Percentiles rank a stretch among this genome's conserved stretches.
Conservation (phyloP, 2,888 invertebrate species). For the Macaria notata region DNA sequence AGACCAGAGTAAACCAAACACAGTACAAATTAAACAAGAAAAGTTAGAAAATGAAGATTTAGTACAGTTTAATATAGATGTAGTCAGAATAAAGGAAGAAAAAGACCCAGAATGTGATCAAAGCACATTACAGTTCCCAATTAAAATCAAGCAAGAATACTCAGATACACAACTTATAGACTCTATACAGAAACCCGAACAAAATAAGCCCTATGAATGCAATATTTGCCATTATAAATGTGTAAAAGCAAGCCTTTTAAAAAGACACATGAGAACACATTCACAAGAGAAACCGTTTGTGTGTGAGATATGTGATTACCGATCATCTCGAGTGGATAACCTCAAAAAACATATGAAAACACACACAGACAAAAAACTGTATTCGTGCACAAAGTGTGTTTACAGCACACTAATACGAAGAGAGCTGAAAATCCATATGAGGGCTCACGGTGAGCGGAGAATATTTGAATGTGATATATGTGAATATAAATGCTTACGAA, state of each 20-base stretch:
- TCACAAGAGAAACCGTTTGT: constrained; percentile 10
- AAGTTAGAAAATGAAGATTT: neutral
- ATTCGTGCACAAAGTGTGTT: neutral
- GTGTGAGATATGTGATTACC: constrained; percentile 9
- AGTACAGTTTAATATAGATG: no score
- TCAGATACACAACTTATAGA: no score
- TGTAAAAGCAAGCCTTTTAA: constrained; percentile 8
- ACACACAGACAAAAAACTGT: constrained; percentile 1
- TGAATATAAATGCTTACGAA: constrained; percentile 2
- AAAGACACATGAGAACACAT: constrained; percentile 14
- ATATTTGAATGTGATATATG: constrained; percentile 5
- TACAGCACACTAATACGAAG: neutral
- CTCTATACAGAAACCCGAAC: no score
- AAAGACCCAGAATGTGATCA: no score
- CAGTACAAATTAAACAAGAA: neutral
- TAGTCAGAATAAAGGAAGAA: no score
- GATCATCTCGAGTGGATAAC: neutral
- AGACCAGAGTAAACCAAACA: neutral
- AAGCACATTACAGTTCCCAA: no score
- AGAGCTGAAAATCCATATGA: constrained; percentile 2
- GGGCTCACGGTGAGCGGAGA: neutral
- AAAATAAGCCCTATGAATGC: constrained; percentile 2
- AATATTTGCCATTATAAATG: constrained; percentile 3
- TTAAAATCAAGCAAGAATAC: no score
- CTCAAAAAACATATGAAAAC: constrained; percentile 11